These are phyloP conservation scores for Piscicola geometra DNA, from an alignment of 2,888 invertebrate species.

Conservation along the genomic window DNA sequence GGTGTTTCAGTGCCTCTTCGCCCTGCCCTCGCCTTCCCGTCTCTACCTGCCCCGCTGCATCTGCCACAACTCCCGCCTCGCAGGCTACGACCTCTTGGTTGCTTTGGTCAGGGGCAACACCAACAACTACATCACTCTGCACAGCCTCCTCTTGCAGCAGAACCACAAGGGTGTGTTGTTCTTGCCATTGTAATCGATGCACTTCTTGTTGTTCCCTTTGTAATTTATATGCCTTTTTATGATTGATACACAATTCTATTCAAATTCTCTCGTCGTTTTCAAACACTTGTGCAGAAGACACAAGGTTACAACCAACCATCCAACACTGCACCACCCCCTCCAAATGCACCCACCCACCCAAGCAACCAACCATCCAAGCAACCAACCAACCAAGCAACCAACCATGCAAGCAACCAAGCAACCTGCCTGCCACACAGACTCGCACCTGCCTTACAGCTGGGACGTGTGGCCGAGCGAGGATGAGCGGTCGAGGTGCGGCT, in stretches of 20 bases:
- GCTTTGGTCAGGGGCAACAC: slow-evolving; percentile 79
- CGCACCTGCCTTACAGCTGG: slow-evolving; percentile 83
- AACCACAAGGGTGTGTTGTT: slow-evolving; percentile 60
- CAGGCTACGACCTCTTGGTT: slow-evolving; percentile 83
- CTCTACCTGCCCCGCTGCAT: slow-evolving; percentile 85
- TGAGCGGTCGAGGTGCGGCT: slow-evolving; percentile 86
- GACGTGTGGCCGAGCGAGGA: slow-evolving; percentile 97
- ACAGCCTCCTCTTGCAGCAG: slow-evolving; percentile 76
- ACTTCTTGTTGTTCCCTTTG: background rate
- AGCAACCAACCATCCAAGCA: too few relatives aligned
- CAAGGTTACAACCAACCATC: too few relatives aligned
- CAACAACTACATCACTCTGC: slow-evolving; percentile 77
- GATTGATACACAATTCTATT: too few relatives aligned
- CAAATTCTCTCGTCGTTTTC: too few relatives aligned
- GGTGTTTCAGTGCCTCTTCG: slow-evolving; percentile 82
- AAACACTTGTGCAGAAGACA: too few relatives aligned
- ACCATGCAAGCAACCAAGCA: too few relatives aligned
- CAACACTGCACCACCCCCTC: too few relatives aligned
- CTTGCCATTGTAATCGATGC: background rate
- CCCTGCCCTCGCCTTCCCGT: slow-evolving; percentile 77
- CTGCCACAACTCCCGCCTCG: slow-evolving; percentile 76
- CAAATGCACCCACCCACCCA: background rate
- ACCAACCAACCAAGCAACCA: background rate
- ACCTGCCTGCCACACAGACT: slow-evolving; percentile 46
- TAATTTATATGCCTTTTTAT: too few relatives aligned